Percentiles rank a stretch among this genome's conserved stretches.
These are phyloP conservation scores for Podiceps cristatus DNA, from an alignment of 2,113 vertebrate species.

Conservation along the genomic window DNA sequence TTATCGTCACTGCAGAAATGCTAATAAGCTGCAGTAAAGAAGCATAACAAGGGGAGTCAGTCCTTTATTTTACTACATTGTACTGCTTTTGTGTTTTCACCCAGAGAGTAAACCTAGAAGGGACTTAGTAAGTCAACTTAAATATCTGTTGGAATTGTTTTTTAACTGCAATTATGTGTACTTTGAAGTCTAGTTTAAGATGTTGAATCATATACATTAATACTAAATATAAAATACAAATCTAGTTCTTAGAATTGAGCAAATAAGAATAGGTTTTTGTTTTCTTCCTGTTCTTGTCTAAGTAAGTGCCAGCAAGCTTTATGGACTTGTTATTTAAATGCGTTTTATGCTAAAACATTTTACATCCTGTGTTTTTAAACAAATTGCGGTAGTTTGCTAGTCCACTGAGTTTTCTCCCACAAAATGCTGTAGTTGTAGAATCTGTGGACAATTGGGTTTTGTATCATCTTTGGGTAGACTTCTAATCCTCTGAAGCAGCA, in stretches of 20 bases:
- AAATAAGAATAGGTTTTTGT: background rate
- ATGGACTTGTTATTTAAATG: background rate
- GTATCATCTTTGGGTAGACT: background rate
- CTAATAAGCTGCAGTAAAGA: background rate
- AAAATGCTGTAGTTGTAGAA: background rate
- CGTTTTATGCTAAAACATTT: background rate
- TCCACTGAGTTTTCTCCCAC: background rate
- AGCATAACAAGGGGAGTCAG: background rate
- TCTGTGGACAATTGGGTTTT: rapidly evolving
- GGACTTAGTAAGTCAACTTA: background rate
- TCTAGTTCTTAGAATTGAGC: background rate
- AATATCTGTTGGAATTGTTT: background rate
- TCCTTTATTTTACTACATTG: background rate
- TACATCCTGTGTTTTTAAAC: background rate
- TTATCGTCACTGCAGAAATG: background rate
- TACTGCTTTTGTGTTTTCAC: background rate
- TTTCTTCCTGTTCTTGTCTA: background rate
- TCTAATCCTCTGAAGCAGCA: background rate
- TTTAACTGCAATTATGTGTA: background rate
- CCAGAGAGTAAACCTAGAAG: background rate
- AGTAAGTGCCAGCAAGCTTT: background rate
- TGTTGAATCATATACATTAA: background rate
- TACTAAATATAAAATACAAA: background rate
- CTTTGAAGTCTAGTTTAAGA: background rate
- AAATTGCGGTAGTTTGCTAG: background rate